Evolutionary conservation across 2,113 vertebrate species (phyloP).

Genomic region (Carlito syrichta): DNA sequence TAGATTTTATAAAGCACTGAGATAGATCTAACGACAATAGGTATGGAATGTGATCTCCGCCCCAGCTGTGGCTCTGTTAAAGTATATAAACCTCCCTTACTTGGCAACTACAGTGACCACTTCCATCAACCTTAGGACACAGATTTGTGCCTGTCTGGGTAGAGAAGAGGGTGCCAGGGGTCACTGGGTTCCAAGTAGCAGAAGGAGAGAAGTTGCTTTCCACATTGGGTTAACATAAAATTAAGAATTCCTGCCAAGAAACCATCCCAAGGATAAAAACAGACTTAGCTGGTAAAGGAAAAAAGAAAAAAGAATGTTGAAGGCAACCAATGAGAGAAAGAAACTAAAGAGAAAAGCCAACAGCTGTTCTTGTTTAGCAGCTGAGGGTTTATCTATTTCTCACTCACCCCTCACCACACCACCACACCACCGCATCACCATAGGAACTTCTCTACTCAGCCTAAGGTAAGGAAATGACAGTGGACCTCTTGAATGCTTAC

Average conservation of each 20-base stretch:
- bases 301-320: background rate
- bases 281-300: background rate
- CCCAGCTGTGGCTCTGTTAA: background rate
- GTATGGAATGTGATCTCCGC: background rate
- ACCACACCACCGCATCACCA: background rate
- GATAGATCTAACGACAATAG: background rate
- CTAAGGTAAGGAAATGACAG: background rate
- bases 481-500: background rate
- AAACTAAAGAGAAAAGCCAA: background rate
- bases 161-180: background rate
- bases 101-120: background rate
- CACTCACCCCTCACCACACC: background rate
- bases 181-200: background rate
- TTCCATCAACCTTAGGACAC: background rate
- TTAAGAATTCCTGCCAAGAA: background rate
- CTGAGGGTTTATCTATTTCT: fast-evolving
- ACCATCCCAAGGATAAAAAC: background rate
- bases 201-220: background rate
- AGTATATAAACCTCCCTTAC: background rate
- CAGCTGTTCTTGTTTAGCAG: background rate
- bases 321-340: background rate
- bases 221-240: background rate
- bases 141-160: background rate
- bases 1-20: background rate
- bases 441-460: background rate